These are phyloP conservation scores for Acrocephalus arundinaceus DNA, from an alignment of 2,113 vertebrate genomes.

Conservation along the genomic window DNA sequence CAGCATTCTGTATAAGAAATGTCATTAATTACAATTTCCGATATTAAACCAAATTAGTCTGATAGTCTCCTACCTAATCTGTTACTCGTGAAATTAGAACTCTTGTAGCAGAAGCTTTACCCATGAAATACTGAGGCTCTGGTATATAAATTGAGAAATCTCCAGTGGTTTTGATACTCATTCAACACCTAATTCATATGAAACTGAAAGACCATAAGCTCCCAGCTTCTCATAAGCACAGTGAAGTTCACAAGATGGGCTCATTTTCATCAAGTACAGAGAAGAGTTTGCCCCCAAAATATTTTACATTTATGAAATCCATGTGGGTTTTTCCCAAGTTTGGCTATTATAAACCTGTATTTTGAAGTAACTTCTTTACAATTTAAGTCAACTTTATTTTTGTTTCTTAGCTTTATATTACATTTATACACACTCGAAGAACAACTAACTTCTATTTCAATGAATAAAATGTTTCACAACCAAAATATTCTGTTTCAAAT, in stretches of 20 bases:
- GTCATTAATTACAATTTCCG: background rate
- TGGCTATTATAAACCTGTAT: background rate
- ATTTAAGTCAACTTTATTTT: background rate
- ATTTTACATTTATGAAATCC: background rate
- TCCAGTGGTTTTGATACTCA: background rate
- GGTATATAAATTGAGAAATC: background rate
- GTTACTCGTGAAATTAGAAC: background rate
- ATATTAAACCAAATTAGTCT: background rate
- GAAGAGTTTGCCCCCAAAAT: background rate
- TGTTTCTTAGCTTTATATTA: background rate
- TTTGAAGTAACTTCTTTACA: background rate
- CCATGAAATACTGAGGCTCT: background rate
- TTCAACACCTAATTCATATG: background rate
- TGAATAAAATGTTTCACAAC: constrained; percentile 13
- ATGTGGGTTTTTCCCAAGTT: background rate
- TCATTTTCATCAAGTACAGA: background rate
- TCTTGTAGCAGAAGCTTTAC: background rate
- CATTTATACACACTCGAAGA: constrained; percentile 23
- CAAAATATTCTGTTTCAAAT: background rate
- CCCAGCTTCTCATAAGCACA: background rate
- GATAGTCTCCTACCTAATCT: background rate
- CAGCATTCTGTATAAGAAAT: background rate
- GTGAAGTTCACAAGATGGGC: background rate
- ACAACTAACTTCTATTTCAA: background rate
- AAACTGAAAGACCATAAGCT: background rate